A percentile compares a stretch with the other conserved stretches of the same genome.
These are phyloP conservation scores for Oncorhynchus tshawytscha DNA, from an alignment of 2,113 vertebrate species.

Conservation along the genomic window DNA sequence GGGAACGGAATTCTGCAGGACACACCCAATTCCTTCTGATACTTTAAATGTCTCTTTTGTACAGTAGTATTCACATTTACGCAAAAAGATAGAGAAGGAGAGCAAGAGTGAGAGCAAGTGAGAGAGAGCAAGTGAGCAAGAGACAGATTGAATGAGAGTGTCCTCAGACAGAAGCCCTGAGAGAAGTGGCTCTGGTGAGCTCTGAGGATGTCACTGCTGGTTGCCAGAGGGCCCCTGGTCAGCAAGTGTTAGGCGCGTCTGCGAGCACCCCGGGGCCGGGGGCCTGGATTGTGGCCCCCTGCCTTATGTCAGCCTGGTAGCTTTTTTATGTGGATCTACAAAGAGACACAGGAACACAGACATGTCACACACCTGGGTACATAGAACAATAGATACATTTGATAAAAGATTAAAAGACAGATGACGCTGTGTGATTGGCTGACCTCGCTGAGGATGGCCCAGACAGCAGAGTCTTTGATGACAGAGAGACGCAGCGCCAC, in stretches of 20 bases:
- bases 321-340: slow-evolving; percentile 97
- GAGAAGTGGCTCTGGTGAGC: slow-evolving; percentile 46
- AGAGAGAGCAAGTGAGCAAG: background rate
- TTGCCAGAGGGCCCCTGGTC: slow-evolving; percentile 54
- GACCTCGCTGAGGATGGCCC: slow-evolving; percentile 97
- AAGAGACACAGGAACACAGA: slow-evolving; percentile 33
- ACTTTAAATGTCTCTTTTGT: slow-evolving; percentile 30
- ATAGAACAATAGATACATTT: no score
- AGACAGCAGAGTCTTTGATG: slow-evolving; percentile 91
- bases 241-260: slow-evolving; percentile 51
- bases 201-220: slow-evolving; percentile 58
- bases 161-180: slow-evolving; percentile 40
- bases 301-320: slow-evolving; percentile 76
- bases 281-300: slow-evolving; percentile 39
- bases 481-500: slow-evolving; percentile 88
- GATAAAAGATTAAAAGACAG: background rate
- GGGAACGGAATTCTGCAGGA: slow-evolving; percentile 27
- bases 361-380: background rate
- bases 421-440: slow-evolving; percentile 36
- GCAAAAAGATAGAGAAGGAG: slow-evolving; percentile 64
- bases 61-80: slow-evolving; percentile 89
- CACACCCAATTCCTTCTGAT: background rate
- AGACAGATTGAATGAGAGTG: background rate
- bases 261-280: slow-evolving; percentile 35
- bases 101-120: background rate